A percentile compares a stretch with the other conserved stretches of the same genome.
phyloP scores from a whole-genome alignment of 2,888 invertebrate species.

The Brachyopa scutellaris region DNA sequence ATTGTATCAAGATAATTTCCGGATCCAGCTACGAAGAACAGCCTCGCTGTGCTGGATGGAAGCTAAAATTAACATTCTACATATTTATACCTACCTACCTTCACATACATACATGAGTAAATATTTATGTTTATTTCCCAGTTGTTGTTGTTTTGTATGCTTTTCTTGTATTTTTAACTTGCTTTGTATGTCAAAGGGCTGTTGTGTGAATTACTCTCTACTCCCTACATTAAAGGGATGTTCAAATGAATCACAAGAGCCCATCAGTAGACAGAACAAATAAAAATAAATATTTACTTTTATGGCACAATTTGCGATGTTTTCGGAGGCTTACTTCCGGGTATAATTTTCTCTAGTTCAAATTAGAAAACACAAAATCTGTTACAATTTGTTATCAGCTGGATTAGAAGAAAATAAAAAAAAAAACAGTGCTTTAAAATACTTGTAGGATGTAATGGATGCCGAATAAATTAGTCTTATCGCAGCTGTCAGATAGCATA shows the following conservation, averaged over 20 bases:
- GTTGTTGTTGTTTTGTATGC: too few species aligned
- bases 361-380: slow-evolving; percentile 3
- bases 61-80: slow-evolving; percentile 39
- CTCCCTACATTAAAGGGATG: slow-evolving; percentile 1
- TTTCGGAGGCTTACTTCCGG: slow-evolving; percentile 2
- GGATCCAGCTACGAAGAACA: slow-evolving; percentile 11
- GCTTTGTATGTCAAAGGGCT: background rate
- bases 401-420: background rate
- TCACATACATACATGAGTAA: background rate
- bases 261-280: slow-evolving; percentile 33
- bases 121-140: background rate
- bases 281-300: slow-evolving; percentile 51
- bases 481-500: background rate
- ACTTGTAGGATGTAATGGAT: background rate
- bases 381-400: background rate
- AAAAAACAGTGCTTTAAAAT: background rate
- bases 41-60: too few species aligned
- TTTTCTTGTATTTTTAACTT: background rate
- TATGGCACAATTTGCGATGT: slow-evolving; percentile 28
- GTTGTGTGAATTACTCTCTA: background rate
- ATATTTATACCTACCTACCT: background rate
- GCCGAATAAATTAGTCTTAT: background rate
- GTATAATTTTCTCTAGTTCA: slow-evolving; percentile 20
- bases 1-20: slow-evolving; percentile 58
- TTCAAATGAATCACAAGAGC: slow-evolving; percentile 20